Evolutionary conservation across 2,888 invertebrate species (phyloP).

Genomic region (Biston betularia): DNA sequence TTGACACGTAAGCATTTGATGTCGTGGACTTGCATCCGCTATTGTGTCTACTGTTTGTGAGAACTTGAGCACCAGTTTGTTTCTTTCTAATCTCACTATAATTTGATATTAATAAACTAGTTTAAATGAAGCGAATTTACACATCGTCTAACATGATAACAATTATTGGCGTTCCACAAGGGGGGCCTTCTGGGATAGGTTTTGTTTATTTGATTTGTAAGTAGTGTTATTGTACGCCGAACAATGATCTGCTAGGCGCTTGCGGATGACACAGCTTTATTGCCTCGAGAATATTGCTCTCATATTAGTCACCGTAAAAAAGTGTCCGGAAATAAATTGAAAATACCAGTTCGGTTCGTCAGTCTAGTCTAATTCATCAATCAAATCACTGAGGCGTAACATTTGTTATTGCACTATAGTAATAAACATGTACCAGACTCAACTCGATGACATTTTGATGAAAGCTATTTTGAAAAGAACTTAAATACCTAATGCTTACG

Average conservation of each 20-base stretch:
- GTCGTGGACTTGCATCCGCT: slow-evolving; percentile 39
- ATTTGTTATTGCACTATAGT: slow-evolving; percentile 34
- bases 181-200: slow-evolving; percentile 34
- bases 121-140: slow-evolving; percentile 29
- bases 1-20: slow-evolving; percentile 47
- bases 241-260: slow-evolving; percentile 36
- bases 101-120: slow-evolving; percentile 28
- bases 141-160: slow-evolving; percentile 20
- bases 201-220: slow-evolving; percentile 35
- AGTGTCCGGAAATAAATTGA: slow-evolving; percentile 39
- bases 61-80: slow-evolving; percentile 37
- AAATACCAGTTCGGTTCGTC: slow-evolving; percentile 38
- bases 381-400: slow-evolving; percentile 37
- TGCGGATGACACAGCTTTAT: slow-evolving; percentile 41
- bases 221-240: slow-evolving; percentile 31
- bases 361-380: slow-evolving; percentile 36
- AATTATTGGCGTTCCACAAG: slow-evolving; percentile 38
- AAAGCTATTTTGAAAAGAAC: slow-evolving; percentile 23
- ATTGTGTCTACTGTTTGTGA: slow-evolving; percentile 43
- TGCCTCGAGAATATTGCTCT: slow-evolving; percentile 37
- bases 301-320: slow-evolving; percentile 40
- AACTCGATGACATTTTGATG: slow-evolving; percentile 30
- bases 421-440: slow-evolving; percentile 33
- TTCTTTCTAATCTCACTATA: slow-evolving; percentile 38
- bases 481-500: slow-evolving; percentile 14